phyloP scores from a whole-genome alignment of 2,888 invertebrate genomes.

The Caenorhabditis imperialis region DNA sequence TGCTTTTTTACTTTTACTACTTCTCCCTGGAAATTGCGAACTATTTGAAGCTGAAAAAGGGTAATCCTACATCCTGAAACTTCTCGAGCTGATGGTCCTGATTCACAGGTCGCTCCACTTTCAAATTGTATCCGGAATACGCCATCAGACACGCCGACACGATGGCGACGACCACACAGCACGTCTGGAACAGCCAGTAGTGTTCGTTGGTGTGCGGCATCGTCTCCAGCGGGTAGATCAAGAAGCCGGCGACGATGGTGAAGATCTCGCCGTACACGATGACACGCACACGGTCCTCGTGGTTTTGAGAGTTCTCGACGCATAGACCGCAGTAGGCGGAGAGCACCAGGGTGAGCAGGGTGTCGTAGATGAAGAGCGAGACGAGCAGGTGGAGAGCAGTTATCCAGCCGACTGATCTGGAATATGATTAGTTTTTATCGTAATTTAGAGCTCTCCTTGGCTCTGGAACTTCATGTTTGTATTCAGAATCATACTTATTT shows the following conservation, averaged over 20 bases:
- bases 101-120: constrained; percentile 33
- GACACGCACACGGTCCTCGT: constrained; percentile 62
- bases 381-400: constrained; percentile 79
- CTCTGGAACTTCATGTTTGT: too few species aligned
- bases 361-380: constrained; percentile 79
- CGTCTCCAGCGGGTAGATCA: constrained; percentile 65
- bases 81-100: constrained; percentile 54
- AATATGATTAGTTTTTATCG: too few species aligned
- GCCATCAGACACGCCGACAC: constrained; percentile 60
- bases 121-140: constrained; percentile 49
- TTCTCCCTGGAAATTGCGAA: constrained; percentile 23
- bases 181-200: constrained; percentile 77
- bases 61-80: constrained; percentile 28
- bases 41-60: too few species aligned
- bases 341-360: constrained; percentile 78
- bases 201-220: constrained; percentile 75
- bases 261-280: constrained; percentile 67
- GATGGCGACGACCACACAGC: constrained; percentile 74
- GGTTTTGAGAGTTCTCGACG: constrained; percentile 74
- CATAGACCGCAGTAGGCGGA: constrained; percentile 79
- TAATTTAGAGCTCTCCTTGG: too few species aligned
- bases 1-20: constrained; percentile 31
- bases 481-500: too few species aligned
- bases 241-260: constrained; percentile 59
- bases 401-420: constrained; percentile 65